A percentile compares a stretch with the other conserved stretches of the same genome.
phyloP scores from a whole-genome alignment of 2,797 vertebrate species.

The Liasis olivaceus region DNA sequence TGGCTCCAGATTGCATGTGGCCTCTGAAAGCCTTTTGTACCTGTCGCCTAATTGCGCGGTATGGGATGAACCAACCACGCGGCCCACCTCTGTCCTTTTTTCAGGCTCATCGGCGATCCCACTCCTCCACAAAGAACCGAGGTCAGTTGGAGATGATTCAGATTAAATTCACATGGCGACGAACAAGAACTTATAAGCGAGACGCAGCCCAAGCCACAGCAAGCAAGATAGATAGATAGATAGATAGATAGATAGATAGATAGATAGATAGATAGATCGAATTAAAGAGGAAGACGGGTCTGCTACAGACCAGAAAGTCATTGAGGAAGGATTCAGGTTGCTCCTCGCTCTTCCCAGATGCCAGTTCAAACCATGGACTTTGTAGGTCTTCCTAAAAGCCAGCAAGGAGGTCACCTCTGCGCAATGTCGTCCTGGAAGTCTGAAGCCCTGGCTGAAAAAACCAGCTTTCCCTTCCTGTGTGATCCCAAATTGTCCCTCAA shows the following conservation, averaged over 20 bases:
- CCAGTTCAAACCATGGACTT: no score
- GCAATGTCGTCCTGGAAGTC: no score
- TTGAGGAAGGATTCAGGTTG: not conserved
- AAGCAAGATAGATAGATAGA: no score
- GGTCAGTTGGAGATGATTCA: not conserved
- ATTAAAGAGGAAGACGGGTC: not conserved
- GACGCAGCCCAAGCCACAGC: not conserved
- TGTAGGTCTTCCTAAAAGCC: no score
- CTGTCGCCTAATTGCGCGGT: not conserved
- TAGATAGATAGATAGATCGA: not conserved
- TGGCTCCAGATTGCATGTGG: not conserved
- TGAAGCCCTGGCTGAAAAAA: no score
- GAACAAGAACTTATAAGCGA: no score
- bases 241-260: no score
- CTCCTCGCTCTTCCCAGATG: not conserved
- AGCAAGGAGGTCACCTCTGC: no score
- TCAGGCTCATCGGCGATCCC: not conserved
- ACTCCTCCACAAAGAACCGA: not conserved
- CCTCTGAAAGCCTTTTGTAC: not conserved
- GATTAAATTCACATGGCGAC: not conserved
- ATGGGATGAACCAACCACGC: not conserved
- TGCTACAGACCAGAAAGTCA: not conserved
- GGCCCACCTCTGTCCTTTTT: not conserved
- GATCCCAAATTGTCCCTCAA: no score
- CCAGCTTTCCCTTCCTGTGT: no score